Conservation (phyloP, 2,113 vertebrate species). For the Diadophis punctatus region DNA sequence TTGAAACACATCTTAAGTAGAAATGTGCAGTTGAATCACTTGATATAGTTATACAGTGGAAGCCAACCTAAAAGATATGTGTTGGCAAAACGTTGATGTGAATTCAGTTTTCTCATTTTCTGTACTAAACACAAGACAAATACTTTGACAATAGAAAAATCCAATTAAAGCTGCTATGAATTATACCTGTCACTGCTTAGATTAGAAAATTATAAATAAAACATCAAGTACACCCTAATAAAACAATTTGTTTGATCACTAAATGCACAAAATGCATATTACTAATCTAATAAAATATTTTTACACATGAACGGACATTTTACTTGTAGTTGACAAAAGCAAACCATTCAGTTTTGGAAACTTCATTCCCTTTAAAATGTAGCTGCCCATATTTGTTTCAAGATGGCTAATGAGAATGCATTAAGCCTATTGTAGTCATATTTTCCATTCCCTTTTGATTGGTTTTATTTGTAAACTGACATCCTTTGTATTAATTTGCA, state of each 20-base stretch:
- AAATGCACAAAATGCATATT: neutral
- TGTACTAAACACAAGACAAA: neutral
- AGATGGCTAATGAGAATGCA: neutral
- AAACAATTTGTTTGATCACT: neutral
- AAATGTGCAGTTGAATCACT: neutral
- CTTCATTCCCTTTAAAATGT: neutral
- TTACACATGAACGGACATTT: neutral
- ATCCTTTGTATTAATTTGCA: neutral
- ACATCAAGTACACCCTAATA: neutral
- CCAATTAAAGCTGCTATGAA: neutral
- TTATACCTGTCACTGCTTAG: neutral
- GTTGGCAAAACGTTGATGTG: neutral
- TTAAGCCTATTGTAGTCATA: neutral
- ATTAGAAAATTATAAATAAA: slow-evolving; percentile 1
- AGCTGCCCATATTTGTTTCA: neutral
- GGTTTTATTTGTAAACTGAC: neutral
- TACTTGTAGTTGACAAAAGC: neutral
- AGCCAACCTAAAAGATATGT: neutral
- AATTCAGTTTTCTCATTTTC: neutral
- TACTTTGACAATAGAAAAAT: neutral
- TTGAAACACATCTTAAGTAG: neutral
- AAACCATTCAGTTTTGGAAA: neutral
- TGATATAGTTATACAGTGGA: neutral
- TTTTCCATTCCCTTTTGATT: neutral
- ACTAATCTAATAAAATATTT: neutral